Conservation (phyloP, 23 tunicate species). For the Diplosoma virens region DNA sequence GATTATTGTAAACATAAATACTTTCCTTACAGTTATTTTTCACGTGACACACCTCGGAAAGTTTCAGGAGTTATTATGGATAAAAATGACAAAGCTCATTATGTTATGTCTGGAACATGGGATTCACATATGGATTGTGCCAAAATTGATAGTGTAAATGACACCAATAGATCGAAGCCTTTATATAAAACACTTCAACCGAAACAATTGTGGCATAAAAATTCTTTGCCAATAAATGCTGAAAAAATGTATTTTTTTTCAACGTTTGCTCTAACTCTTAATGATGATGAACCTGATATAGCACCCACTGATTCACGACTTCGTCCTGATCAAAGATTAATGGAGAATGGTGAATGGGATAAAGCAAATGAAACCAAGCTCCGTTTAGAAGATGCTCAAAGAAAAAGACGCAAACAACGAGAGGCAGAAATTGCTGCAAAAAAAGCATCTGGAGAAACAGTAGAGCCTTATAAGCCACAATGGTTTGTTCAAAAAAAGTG, state of each 20-base stretch:
- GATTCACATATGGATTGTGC: constrained; percentile 82
- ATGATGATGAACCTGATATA: constrained; percentile 54
- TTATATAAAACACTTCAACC: constrained; percentile 43
- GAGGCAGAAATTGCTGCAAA: constrained; percentile 39
- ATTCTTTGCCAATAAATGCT: constrained; percentile 45
- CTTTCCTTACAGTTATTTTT: constrained; percentile 89
- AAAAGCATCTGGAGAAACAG: constrained; percentile 27
- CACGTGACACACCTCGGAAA: constrained; percentile 78
- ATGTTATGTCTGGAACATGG: constrained; percentile 82
- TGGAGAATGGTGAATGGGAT: constrained; percentile 97
- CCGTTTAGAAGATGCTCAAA: constrained; percentile 78
- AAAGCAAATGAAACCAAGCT: constrained; percentile 70
- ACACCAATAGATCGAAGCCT: constrained; percentile 42
- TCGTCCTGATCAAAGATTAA: constrained; percentile 81
- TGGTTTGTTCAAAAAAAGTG: constrained; percentile 71
- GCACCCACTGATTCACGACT: constrained; percentile 92
- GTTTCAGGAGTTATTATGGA: constrained; percentile 78
- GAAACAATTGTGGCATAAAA: constrained; percentile 48
- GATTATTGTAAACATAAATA: constrained; percentile 84
- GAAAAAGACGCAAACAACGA: constrained; percentile 64
- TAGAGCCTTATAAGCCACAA: constrained; percentile 51
- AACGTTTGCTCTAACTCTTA: constrained; percentile 61
- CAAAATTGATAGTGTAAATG: constrained; percentile 43
- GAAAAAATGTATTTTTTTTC: constrained; percentile 88
- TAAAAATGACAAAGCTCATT: constrained; percentile 59